Evolutionary conservation across 2,888 invertebrate species (phyloP).

Genomic region (Drosophila melanosoma): DNA sequence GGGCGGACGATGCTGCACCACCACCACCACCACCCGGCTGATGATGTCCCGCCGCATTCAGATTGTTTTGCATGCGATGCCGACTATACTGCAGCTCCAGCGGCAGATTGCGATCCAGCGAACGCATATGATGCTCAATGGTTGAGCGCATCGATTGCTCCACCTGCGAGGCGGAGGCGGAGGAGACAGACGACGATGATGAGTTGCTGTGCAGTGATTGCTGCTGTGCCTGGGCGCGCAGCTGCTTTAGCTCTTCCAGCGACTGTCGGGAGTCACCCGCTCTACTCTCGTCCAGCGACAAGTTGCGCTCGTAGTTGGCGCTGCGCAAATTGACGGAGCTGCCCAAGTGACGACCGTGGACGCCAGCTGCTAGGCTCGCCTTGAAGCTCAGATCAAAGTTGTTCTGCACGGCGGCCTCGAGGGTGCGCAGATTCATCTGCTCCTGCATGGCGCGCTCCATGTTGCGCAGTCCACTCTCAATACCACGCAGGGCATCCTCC

Average conservation of each 20-base stretch:
- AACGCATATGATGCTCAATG: conserved; percentile 85
- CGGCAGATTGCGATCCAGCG: conserved; percentile 84
- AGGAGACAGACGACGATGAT: conserved; percentile 60
- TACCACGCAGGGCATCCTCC: conserved; percentile 85
- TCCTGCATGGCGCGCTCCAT: conserved; percentile 86
- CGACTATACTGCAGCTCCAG: conserved; percentile 85
- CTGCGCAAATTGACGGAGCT: conserved; percentile 75
- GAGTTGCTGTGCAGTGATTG: conserved; percentile 68
- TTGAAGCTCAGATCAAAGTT: conserved; percentile 82
- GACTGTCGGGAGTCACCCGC: conserved; percentile 81
- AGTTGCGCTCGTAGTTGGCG: conserved; percentile 81
- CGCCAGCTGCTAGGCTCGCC: conserved; percentile 69
- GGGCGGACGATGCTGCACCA: background rate
- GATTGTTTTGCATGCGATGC: conserved; percentile 82
- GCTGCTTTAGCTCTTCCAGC: conserved; percentile 81
- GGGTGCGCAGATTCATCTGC: conserved; percentile 84
- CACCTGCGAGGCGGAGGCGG: conserved; percentile 66
- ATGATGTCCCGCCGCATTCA: conserved; percentile 43
- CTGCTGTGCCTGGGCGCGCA: conserved; percentile 82
- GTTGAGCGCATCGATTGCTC: conserved; percentile 83
- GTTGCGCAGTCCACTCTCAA: conserved; percentile 85
- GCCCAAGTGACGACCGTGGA: conserved; percentile 64
- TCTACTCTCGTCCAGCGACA: conserved; percentile 80
- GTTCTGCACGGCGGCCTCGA: conserved; percentile 82
- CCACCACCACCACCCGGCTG: conserved; percentile 3